Evolutionary conservation across 2,797 vertebrate species (phyloP).

Genomic region (Caiman crocodilus): DNA sequence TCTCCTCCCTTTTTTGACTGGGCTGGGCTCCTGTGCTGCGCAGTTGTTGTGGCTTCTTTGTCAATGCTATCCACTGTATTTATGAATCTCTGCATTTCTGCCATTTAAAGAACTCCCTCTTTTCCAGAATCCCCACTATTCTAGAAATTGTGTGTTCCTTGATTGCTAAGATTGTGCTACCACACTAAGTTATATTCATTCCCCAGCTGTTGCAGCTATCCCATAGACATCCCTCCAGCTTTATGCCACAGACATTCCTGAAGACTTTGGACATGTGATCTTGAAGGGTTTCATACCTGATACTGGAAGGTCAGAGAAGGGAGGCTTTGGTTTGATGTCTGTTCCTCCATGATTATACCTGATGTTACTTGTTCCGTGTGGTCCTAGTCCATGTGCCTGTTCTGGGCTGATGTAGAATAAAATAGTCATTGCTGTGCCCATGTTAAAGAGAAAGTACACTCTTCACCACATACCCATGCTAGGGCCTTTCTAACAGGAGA

Average conservation of each 20-base stretch:
- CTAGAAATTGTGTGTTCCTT: neutral
- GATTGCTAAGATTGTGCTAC: neutral
- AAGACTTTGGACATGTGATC: neutral
- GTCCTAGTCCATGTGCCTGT: neutral
- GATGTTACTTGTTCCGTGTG: neutral
- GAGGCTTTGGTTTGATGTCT: neutral
- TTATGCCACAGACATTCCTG: neutral
- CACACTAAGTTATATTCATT: neutral
- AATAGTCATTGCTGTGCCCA: neutral
- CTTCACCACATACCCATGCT: neutral
- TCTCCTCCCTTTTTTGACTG: no score
- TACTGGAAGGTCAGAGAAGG: neutral
- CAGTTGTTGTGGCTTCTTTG: rapidly evolving
- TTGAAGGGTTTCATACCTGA: neutral
- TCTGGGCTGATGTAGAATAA: neutral
- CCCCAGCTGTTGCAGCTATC: neutral
- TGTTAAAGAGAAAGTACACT: neutral
- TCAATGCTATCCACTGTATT: neutral
- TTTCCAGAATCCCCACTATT: neutral
- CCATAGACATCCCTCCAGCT: neutral
- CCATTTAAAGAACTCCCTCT: neutral
- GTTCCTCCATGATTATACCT: neutral
- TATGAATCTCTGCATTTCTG: neutral
- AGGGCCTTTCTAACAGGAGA: slow-evolving; percentile 1
- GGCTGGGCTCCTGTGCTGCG: neutral